These are phyloP conservation scores for Pelvicachromis taeniatus DNA, from an alignment of 2,113 vertebrate species.

Conservation along the genomic window DNA sequence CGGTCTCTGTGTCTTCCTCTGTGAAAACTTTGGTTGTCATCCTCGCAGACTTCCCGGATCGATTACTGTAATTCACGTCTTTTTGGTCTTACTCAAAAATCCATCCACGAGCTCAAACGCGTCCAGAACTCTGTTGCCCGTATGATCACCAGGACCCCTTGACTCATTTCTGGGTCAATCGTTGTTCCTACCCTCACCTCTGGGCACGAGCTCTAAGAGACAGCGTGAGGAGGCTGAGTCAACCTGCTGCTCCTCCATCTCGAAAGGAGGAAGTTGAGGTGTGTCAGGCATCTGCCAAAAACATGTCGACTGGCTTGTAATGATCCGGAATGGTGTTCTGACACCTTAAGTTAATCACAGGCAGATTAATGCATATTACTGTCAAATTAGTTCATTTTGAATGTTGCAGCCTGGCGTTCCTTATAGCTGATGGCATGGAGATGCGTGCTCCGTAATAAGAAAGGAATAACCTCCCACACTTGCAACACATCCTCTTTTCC, in stretches of 20 bases:
- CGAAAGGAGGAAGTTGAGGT: background rate
- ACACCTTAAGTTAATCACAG: background rate
- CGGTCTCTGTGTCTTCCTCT: too few species aligned
- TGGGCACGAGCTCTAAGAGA: background rate
- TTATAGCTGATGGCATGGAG: background rate
- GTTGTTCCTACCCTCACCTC: background rate
- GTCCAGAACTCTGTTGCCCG: too few species aligned
- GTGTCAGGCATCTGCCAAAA: background rate
- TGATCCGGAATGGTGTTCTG: background rate
- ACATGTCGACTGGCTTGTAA: background rate
- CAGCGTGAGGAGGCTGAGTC: background rate
- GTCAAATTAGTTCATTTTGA: background rate
- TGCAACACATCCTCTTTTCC: background rate
- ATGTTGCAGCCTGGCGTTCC: background rate
- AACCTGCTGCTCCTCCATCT: background rate
- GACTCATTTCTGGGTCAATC: background rate
- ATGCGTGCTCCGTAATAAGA: background rate
- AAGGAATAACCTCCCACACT: background rate
- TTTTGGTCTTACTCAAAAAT: too few species aligned
- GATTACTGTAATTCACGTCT: too few species aligned
- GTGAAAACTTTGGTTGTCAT: too few species aligned
- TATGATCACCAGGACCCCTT: too few species aligned
- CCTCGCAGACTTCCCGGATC: too few species aligned
- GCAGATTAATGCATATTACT: background rate
- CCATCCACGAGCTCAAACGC: too few species aligned